Conservation (phyloP, 2,888 invertebrate genomes). For the Eudemis profundana region DNA sequence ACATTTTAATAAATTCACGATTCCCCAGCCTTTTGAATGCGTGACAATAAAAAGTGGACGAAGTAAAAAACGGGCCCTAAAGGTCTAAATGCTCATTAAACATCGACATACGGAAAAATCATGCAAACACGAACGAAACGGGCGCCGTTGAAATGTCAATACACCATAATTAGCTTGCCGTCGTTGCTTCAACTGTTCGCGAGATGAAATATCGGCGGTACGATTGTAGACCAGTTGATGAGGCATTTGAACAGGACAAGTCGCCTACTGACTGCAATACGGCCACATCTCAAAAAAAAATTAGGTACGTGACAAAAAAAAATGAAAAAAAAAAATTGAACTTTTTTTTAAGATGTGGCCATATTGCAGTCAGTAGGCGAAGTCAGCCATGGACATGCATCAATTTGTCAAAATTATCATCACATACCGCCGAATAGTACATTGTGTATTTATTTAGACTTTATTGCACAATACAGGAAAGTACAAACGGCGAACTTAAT, state of each 20-base stretch:
- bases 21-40: constrained; percentile 15
- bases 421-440: too few relatives aligned
- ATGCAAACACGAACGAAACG: constrained; percentile 44
- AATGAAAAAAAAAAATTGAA: too few relatives aligned
- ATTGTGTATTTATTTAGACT: too few relatives aligned
- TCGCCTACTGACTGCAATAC: too few relatives aligned
- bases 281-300: too few relatives aligned
- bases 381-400: too few relatives aligned
- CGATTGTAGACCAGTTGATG: constrained; percentile 12
- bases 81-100: constrained; percentile 41
- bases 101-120: constrained; percentile 38
- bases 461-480: too few relatives aligned
- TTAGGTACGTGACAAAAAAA: too few relatives aligned
- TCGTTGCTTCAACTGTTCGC: constrained; percentile 8
- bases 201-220: constrained; percentile 34
- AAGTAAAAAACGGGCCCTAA: constrained; percentile 29
- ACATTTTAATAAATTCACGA: constrained; percentile 19
- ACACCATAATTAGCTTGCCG: constrained; percentile 51
- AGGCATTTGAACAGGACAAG: neutral
- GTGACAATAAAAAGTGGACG: constrained; percentile 14
- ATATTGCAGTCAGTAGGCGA: too few relatives aligned
- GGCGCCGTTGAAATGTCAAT: constrained; percentile 51
- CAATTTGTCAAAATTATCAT: too few relatives aligned
- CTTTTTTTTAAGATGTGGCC: too few relatives aligned
- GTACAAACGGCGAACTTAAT: too few relatives aligned